Evolutionary conservation across 2,113 vertebrate genomes (phyloP), one percentile per base, ranked within the genome.

Genomic region (Eleginops maclovinus): DNA sequence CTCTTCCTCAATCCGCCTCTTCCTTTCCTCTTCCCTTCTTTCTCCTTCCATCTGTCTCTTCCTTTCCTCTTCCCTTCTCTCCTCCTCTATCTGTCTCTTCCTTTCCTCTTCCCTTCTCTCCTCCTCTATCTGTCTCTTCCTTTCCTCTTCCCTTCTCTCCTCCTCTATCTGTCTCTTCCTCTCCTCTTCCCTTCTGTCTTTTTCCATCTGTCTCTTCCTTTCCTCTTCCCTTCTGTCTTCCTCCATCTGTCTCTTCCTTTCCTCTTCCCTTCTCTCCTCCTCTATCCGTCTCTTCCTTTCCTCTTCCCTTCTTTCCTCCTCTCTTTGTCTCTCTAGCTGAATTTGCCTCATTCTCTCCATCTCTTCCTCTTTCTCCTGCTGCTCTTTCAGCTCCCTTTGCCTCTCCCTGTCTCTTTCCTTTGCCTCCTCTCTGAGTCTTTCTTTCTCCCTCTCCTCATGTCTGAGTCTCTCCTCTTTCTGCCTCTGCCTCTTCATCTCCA

Each of bases 391-490:
- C 69, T 9, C 15, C 9, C 9, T 16, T 43, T 17, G 44, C 28
- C 2, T 28, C 28, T 28, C 28, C 28, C n/a, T n/a, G n/a, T n/a
- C 13, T 43, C 12, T 59, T 46, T 43, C 53, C 31, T 36, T 41
- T 14, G 14, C 19, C n/a, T 71, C 53, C 41, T 68, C 65, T 63
- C 68, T 86, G 22, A 50, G 15, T 50, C 56, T 67, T 50, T 82
- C 64, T 60, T 41, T 61, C 55, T 81, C 72, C 12, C 13, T 21
- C 51, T 87, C 66, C 12, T 80, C 62, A 36, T 75, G 61, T 64
- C 44, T 50, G 2, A 75, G 63, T 61, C 72, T 75, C 17, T 84
- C 80, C 14, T 87, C 79, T 67, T 51, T 55, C 69, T 44, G n/a
- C 46, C 67, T 77, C 72, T 81, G 65, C 70, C 5, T 26, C 44